phyloP scores from a whole-genome alignment of 35 echinoderm and acorn worm species.

The Stichopus chloronotus region DNA sequence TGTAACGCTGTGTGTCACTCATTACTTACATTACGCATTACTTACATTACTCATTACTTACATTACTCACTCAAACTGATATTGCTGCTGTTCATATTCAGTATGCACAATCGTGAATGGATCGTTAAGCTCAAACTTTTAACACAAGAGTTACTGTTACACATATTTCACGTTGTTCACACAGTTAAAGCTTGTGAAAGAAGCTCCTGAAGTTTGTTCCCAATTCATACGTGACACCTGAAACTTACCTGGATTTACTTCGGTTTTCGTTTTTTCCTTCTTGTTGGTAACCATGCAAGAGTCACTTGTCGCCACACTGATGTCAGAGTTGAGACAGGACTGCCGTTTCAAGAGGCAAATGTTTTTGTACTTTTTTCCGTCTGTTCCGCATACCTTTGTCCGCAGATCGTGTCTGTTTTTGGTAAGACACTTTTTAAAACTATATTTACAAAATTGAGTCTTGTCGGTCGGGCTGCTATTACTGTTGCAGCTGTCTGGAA shows the following conservation, averaged over 20 bases:
- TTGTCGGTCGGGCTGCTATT: neutral
- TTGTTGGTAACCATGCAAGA: neutral
- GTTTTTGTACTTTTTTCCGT: neutral
- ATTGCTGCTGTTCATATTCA: too few relatives aligned
- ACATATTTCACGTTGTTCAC: too few relatives aligned
- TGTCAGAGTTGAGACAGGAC: neutral
- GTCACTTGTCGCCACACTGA: neutral
- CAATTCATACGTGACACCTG: too few relatives aligned
- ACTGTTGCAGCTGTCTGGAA: neutral
- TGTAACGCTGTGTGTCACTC: too few relatives aligned
- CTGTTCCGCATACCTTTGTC: constrained; percentile 21
- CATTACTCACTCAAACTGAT: too few relatives aligned
- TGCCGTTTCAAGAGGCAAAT: constrained; percentile 8
- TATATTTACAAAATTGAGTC: constrained; percentile 10
- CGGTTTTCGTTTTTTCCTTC: neutral
- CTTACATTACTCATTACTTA: too few relatives aligned
- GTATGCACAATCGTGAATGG: too few relatives aligned
- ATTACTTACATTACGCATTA: too few relatives aligned
- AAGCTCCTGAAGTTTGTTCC: too few relatives aligned
- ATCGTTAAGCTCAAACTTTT: too few relatives aligned
- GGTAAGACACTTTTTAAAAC: constrained; percentile 15
- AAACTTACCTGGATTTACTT: neutral
- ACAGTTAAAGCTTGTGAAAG: too few relatives aligned
- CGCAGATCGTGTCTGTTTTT: constrained; percentile 5
- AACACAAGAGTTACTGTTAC: too few relatives aligned